Evolutionary conservation across 2,888 invertebrate species (phyloP).

Genomic region (Lithophane ornitopus): DNA sequence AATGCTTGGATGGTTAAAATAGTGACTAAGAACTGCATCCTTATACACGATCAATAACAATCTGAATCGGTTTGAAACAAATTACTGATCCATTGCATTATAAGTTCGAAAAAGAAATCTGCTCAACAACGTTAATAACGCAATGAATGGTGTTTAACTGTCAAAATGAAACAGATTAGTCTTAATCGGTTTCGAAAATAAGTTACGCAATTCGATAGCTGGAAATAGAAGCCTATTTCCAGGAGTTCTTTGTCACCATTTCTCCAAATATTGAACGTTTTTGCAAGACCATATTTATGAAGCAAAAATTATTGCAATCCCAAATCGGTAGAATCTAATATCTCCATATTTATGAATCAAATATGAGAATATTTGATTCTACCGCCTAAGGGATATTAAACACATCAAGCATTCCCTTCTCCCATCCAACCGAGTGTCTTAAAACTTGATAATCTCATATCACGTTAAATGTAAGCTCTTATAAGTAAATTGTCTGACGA

Average conservation of each 20-base stretch:
- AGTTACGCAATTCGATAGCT: too few relatives aligned
- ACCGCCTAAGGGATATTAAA: conserved; percentile 40
- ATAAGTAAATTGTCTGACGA: neutral
- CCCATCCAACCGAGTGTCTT: neutral
- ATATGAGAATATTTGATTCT: conserved; percentile 45
- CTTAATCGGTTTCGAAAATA: too few relatives aligned
- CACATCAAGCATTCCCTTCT: conserved; percentile 25
- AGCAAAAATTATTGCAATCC: conserved; percentile 43
- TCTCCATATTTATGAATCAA: conserved; percentile 58
- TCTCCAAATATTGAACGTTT: neutral
- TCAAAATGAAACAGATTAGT: too few relatives aligned
- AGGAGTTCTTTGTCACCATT: too few relatives aligned
- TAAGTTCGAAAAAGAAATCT: too few relatives aligned
- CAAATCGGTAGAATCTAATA: conserved; percentile 45
- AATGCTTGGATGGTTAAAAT: neutral
- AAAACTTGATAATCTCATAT: neutral
- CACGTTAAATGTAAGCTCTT: neutral
- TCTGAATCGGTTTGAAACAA: too few relatives aligned
- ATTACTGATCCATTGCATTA: too few relatives aligned
- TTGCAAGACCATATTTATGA: conserved; percentile 33
- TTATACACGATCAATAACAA: too few relatives aligned
- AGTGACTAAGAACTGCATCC: neutral
- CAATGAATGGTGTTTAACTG: too few relatives aligned
- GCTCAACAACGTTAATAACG: too few relatives aligned
- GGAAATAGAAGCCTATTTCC: neutral